phyloP scores from a whole-genome alignment of 2,797 vertebrate species.

The Sebastes taczanowskii region DNA sequence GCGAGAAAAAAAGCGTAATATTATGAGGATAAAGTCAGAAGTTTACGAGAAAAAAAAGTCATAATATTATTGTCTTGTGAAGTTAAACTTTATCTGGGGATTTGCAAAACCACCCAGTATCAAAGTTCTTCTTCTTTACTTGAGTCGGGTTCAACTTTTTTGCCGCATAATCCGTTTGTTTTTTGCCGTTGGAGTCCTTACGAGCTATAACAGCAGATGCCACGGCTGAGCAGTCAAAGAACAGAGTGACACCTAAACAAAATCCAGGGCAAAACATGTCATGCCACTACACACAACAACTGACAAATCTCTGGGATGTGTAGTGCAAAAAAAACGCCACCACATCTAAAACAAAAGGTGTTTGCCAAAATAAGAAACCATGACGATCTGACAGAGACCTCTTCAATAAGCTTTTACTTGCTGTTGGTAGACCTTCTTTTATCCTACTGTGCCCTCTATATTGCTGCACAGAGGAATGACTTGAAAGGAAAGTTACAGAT shows the following conservation, averaged over 20 bases:
- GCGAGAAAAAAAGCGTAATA: no score
- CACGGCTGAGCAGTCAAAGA: neutral
- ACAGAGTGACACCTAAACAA: neutral
- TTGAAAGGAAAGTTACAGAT: slow-evolving; percentile 57
- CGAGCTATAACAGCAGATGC: neutral
- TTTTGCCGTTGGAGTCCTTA: neutral
- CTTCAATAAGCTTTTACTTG: slow-evolving; percentile 24
- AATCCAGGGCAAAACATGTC: neutral
- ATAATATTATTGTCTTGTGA: no score
- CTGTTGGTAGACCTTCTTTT: slow-evolving; percentile 30
- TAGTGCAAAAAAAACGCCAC: neutral
- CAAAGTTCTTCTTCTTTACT: neutral
- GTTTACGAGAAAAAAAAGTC: no score
- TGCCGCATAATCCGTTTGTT: neutral
- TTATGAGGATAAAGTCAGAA: no score
- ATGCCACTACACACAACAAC: neutral
- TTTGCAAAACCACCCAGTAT: neutral
- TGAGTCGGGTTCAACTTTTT: neutral
- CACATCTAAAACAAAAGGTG: slow-evolving; percentile 11
- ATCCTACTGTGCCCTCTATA: slow-evolving; percentile 22
- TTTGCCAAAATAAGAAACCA: neutral
- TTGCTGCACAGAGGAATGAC: slow-evolving; percentile 30
- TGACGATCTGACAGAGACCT: neutral
- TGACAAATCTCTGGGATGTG: neutral
- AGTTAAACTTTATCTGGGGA: no score